phyloP scores from a whole-genome alignment of 2,113 vertebrate genomes.

The Capricornis sumatraensis region DNA sequence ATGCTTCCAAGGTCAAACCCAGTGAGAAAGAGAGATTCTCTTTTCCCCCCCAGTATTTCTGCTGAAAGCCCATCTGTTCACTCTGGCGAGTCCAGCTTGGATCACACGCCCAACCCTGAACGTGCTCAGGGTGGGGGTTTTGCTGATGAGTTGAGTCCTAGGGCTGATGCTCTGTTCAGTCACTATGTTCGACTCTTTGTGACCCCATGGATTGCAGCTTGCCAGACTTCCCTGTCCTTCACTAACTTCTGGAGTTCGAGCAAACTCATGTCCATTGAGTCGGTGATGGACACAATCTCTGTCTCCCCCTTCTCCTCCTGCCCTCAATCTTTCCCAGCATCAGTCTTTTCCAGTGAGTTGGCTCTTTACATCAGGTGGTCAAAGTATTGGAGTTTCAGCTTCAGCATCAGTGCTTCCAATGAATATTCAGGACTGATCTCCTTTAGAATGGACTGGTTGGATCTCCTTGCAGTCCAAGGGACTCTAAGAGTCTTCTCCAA shows the following conservation, averaged over 20 bases:
- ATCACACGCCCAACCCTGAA: accelerated
- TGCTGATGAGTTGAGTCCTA: neutral
- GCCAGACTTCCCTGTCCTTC: neutral
- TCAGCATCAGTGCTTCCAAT: neutral
- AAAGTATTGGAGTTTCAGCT: neutral
- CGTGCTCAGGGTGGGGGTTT: accelerated
- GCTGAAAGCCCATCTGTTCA: neutral
- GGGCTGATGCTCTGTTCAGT: neutral
- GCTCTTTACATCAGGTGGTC: neutral
- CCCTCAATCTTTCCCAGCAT: neutral
- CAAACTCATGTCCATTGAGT: neutral
- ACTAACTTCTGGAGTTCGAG: neutral
- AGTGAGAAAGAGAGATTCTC: neutral
- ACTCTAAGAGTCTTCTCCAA: neutral
- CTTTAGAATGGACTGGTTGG: neutral
- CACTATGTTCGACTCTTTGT: neutral
- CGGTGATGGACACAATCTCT: neutral
- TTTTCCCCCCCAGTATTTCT: neutral
- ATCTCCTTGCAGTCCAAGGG: neutral
- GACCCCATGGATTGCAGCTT: neutral
- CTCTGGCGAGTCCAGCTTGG: too few species aligned
- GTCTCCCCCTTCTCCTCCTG: neutral
- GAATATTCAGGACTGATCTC: neutral
- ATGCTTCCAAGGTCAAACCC: neutral
- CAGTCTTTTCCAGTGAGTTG: neutral